Base-by-base conservation (phyloP, 2,888 invertebrate genomes). In the Drosophila pegasa region DNA sequence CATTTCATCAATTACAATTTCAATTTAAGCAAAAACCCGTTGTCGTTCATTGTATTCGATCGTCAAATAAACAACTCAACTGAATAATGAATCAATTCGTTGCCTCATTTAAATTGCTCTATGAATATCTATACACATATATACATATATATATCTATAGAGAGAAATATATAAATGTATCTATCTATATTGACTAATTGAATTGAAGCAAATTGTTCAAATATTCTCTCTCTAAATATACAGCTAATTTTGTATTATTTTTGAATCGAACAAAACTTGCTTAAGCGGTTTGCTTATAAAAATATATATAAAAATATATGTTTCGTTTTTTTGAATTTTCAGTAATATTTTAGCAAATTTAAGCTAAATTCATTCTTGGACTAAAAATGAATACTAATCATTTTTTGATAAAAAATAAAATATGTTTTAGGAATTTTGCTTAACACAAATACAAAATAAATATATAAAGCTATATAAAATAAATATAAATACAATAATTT, bases 1-100 rank as follows among this genome's bases (percentile, higher is more conserved):
- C 86, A 90, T 90, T 88, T 89, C 75, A 82, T 86, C 85, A 89
- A 89, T 89, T 84, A 90, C 85, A 90, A 90, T 87, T 88, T 89
- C 90, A 90, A 89, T 89, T 89, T 80, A 89, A 89, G 80, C 77
- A 65, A 70, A 59, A 55, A 67, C 69, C 60, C 41, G 51, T 66
- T 57, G 60, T 66, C 59, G 60, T 68, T 70, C 74, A 59, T 67
- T 82, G 71, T 69, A 62, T 75, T 63, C 61, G 78, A 78, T 82
- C 75, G 58, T 55, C 72, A 68, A 75, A 75, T 65, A 71, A 77
- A 77, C 75, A 79, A 79, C 75, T 63, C 75, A 67, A 68, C 62
- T 60, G 74, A 61, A 75, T 73, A 73, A 62, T 63, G 57, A 67
- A 75, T 83, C 84, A 87, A 84, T 87, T 84, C 75, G 72, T 63